phyloP scores from a whole-genome alignment of 1,140 invertebrate species.

The Sweltsa coloradensis region DNA sequence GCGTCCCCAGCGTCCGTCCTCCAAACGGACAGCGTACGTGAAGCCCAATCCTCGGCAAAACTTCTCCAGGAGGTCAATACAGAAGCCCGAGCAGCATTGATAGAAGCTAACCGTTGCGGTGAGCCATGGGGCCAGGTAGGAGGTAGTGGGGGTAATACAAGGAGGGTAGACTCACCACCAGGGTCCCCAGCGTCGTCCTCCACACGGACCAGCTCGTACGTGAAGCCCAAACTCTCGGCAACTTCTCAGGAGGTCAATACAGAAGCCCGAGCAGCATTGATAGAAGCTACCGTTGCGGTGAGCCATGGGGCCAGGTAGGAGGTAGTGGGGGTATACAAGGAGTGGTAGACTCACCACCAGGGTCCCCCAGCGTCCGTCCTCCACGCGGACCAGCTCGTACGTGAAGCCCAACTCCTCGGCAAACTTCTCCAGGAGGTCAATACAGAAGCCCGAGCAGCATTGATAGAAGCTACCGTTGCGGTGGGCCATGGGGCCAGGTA shows the following conservation, averaged over 20 bases:
- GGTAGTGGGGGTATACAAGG: too few species aligned
- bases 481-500: constrained; percentile 1
- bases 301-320: neutral
- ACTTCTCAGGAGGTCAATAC: constrained; percentile 43
- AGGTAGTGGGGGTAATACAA: neutral
- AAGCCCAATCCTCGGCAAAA: constrained; percentile 42
- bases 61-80: constrained; percentile 44
- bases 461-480: constrained; percentile 27
- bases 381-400: constrained; percentile 42
- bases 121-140: neutral
- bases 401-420: constrained; percentile 43
- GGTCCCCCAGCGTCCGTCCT: constrained; percentile 43
- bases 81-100: constrained; percentile 49
- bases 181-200: constrained; percentile 44
- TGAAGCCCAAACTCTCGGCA: constrained; percentile 42
- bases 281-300: constrained; percentile 26
- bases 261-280: constrained; percentile 49
- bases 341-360: constrained; percentile 11
- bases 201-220: constrained; percentile 44
- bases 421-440: constrained; percentile 43
- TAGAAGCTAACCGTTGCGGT: constrained; percentile 26
- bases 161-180: constrained; percentile 3
- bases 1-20: constrained; percentile 44
- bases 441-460: constrained; percentile 52
- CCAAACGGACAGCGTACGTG: constrained; percentile 43